phyloP scores from a whole-genome alignment of 2,113 vertebrate species.

The Anarrhichthys ocellatus region DNA sequence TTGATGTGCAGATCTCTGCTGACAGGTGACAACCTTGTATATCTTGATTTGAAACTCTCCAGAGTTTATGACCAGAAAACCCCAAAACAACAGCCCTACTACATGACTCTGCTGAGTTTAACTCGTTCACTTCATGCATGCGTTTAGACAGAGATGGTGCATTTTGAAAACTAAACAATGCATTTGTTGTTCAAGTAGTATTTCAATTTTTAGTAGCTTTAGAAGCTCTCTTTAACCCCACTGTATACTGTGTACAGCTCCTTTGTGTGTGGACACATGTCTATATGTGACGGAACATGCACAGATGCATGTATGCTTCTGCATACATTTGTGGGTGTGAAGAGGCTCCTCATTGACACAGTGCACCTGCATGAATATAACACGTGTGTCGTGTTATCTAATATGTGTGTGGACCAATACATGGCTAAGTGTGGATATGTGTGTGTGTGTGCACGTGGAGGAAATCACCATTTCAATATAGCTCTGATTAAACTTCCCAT shows the following conservation, averaged over 20 bases:
- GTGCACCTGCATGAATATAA: constrained; percentile 49
- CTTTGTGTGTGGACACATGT: neutral
- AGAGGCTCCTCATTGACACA: constrained; percentile 49
- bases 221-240: neutral
- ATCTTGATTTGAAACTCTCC: neutral
- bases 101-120: neutral
- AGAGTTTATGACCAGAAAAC: neutral
- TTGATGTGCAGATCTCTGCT: neutral
- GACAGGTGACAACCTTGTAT: neutral
- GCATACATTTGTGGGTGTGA: constrained; percentile 42
- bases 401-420: constrained; percentile 23
- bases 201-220: neutral
- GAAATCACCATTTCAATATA: constrained; percentile 81
- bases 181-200: neutral
- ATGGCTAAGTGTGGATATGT: constrained; percentile 24
- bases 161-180: neutral
- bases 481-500: constrained; percentile 82
- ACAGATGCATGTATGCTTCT: constrained; percentile 9
- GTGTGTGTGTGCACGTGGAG: constrained; percentile 24
- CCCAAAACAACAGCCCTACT: neutral
- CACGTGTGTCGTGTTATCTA: constrained; percentile 50
- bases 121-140: neutral
- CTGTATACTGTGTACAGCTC: neutral
- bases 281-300: neutral
- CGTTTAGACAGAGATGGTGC: neutral